phyloP scores from a whole-genome alignment of 1,140 invertebrate species.

The Brachionus calyciflorus region DNA sequence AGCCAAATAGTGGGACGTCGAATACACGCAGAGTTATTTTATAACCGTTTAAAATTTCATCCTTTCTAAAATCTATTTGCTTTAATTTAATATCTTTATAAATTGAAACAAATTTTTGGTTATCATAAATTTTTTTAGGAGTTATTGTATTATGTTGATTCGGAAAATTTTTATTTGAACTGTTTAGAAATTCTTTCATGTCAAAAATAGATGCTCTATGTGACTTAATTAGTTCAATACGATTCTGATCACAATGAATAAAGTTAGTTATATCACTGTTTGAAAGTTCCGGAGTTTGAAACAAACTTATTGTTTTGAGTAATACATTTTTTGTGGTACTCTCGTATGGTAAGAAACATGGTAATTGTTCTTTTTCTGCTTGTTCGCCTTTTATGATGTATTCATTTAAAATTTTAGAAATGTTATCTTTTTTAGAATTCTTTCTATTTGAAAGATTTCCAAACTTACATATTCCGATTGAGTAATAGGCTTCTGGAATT shows the following conservation, averaged over 20 bases:
- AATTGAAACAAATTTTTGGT: neutral
- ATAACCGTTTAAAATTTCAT: neutral
- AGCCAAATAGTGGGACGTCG: neutral
- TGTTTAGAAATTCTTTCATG: neutral
- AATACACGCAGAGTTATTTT: neutral
- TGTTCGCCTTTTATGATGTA: neutral
- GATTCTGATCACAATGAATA: no score
- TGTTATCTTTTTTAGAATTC: neutral
- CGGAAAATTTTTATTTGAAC: neutral
- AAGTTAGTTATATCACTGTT: no score
- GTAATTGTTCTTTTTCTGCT: conserved; percentile 2
- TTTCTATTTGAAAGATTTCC: neutral
- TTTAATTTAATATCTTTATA: neutral
- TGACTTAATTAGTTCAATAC: no score
- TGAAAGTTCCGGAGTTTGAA: no score
- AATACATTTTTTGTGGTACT: neutral
- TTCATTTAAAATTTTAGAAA: neutral
- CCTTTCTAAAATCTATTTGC: conserved; percentile 14
- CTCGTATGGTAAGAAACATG: conserved; percentile 23
- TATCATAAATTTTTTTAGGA: neutral
- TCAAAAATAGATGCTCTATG: no score
- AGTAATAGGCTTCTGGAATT: conserved; percentile 12
- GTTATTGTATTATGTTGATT: neutral
- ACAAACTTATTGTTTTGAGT: no score
- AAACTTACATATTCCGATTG: neutral